phyloP scores from a whole-genome alignment of 2,888 invertebrate species.

The Neoascia interrupta region DNA sequence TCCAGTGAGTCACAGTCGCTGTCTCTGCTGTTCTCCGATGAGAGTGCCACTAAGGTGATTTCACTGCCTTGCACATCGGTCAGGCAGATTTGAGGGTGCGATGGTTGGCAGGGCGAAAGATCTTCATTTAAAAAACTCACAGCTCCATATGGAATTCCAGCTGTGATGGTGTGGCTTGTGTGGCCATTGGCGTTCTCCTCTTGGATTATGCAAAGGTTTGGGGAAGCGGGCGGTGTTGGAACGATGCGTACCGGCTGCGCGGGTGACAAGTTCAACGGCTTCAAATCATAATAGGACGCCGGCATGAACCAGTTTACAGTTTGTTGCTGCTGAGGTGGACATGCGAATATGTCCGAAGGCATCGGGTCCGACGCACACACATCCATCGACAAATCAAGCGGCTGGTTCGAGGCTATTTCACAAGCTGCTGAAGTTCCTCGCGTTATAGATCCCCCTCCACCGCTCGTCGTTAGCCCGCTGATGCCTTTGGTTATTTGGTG shows the following conservation, averaged over 20 bases:
- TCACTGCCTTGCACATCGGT: constrained; percentile 94
- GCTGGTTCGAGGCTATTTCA: constrained; percentile 77
- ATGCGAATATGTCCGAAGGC: constrained; percentile 43
- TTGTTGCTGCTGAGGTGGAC: constrained; percentile 57
- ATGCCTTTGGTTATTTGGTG: constrained; percentile 86
- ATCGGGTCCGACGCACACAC: constrained; percentile 72
- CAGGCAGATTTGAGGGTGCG: constrained; percentile 93
- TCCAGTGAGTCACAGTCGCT: constrained; percentile 85
- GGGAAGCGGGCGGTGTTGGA: constrained; percentile 79
- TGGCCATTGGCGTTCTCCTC: constrained; percentile 83
- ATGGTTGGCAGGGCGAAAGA: constrained; percentile 73
- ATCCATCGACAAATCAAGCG: constrained; percentile 79
- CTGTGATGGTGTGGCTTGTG: constrained; percentile 77
- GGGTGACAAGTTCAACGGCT: constrained; percentile 79
- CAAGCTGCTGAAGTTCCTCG: constrained; percentile 84
- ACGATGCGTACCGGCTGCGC: constrained; percentile 79
- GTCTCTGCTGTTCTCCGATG: constrained; percentile 87
- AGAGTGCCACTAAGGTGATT: constrained; percentile 87
- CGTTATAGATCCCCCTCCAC: constrained; percentile 85
- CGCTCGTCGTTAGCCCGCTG: constrained; percentile 87
- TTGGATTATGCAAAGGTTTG: constrained; percentile 87
- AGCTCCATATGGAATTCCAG: constrained; percentile 77
- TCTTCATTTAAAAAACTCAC: constrained; percentile 73
- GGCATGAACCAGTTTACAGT: constrained; percentile 75
- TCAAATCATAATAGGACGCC: constrained; percentile 77